These are phyloP conservation scores for Falco cherrug DNA, from an alignment of 2,797 vertebrate genomes.

Conservation along the genomic window DNA sequence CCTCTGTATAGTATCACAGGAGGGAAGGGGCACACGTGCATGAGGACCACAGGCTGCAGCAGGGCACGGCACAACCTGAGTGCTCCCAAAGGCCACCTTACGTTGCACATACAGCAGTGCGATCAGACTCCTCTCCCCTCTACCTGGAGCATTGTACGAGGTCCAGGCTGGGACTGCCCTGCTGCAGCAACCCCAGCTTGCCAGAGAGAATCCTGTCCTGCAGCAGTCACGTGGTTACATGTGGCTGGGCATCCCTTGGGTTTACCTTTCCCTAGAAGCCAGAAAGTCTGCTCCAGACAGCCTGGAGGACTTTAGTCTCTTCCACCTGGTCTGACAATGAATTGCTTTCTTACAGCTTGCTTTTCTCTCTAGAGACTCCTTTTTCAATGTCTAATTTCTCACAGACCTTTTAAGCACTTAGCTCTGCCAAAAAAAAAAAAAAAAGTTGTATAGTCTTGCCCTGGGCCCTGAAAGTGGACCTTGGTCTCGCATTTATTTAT, in stretches of 20 bases:
- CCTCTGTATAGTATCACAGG: background rate
- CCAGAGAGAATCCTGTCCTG: background rate
- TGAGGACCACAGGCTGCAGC: background rate
- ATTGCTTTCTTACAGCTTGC: background rate
- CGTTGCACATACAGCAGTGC: background rate
- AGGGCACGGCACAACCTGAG: background rate
- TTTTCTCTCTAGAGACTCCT: background rate
- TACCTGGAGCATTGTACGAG: background rate
- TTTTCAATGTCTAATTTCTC: background rate
- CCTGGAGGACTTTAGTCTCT: background rate
- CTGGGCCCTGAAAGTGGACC: background rate
- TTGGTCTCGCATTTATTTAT: background rate
- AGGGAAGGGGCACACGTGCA: rapidly evolving
- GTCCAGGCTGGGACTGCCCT: background rate
- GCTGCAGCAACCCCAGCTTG: background rate
- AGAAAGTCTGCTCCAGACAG: background rate
- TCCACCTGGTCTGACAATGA: background rate
- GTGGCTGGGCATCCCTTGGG: background rate
- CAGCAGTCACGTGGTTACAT: background rate
- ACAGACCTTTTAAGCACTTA: background rate
- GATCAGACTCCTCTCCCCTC: background rate
- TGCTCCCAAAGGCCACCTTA: background rate
- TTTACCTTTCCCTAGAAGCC: background rate
- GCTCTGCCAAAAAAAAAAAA: background rate
- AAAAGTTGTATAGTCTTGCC: background rate